Percentiles rank a stretch among this genome's conserved stretches.
These are phyloP conservation scores for Nebria salina DNA, from an alignment of 2,888 invertebrate genomes.

Conservation along the genomic window DNA sequence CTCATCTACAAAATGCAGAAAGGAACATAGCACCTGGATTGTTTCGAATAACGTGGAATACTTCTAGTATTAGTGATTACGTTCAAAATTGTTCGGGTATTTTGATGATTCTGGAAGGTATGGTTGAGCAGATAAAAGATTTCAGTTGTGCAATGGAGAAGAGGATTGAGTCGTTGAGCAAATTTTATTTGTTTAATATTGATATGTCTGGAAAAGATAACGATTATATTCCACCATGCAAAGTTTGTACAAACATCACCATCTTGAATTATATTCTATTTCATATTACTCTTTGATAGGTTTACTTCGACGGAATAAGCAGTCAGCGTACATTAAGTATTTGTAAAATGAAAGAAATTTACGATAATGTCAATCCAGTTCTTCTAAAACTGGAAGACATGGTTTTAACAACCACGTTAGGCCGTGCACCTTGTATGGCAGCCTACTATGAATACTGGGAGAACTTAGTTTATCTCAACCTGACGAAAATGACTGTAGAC, in stretches of 20 bases:
- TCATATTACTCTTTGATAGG: conserved; percentile 54
- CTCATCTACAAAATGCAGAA: conserved; percentile 76
- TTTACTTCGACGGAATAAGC: conserved; percentile 78
- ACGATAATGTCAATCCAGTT: conserved; percentile 82
- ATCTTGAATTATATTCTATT: too few species aligned
- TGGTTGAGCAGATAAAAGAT: conserved; percentile 75
- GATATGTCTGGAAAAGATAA: conserved; percentile 47
- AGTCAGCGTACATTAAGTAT: conserved; percentile 74
- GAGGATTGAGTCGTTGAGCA: conserved; percentile 67
- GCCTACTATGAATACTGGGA: conserved; percentile 87
- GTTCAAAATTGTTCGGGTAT: conserved; percentile 67
- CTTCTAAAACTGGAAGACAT: conserved; percentile 87
- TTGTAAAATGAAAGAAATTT: conserved; percentile 75
- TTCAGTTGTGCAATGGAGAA: conserved; percentile 71
- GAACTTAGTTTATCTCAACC: conserved; percentile 75
- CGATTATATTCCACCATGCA: conserved; percentile 22
- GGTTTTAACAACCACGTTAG: conserved; percentile 81
- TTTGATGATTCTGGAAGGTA: conserved; percentile 70
- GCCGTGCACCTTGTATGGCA: conserved; percentile 76
- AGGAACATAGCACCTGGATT: conserved; percentile 82
- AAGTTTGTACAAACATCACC: too few species aligned
- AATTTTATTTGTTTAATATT: conserved; percentile 67
- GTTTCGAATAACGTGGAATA: conserved; percentile 86
- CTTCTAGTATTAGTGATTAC: conserved; percentile 82
- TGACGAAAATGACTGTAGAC: conserved; percentile 72